These are phyloP conservation scores for Venustoraphidia nigricollis DNA, from an alignment of 2,888 invertebrate species.

Conservation along the genomic window DNA sequence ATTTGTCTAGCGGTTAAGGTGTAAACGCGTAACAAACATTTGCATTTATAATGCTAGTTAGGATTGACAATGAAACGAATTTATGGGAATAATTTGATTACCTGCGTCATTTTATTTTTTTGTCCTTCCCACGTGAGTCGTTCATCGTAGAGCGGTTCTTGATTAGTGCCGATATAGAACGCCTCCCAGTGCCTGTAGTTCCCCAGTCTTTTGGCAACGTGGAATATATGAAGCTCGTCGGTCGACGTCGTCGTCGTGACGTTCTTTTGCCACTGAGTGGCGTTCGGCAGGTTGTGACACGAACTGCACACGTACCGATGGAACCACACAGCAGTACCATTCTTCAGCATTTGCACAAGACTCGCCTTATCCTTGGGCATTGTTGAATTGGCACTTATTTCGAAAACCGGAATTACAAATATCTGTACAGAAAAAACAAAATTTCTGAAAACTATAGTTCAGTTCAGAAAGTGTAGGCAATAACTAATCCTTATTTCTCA, in stretches of 20 bases:
- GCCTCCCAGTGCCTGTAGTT: slow-evolving; percentile 18
- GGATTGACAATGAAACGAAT: too few species aligned
- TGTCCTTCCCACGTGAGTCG: slow-evolving; percentile 22
- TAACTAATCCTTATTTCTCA: too few species aligned
- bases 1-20: too few species aligned
- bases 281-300: slow-evolving; percentile 10
- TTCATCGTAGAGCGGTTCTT: slow-evolving; percentile 21
- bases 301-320: slow-evolving; percentile 16
- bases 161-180: slow-evolving; percentile 20
- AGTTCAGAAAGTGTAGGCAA: too few species aligned
- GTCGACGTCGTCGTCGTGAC: slow-evolving; percentile 10
- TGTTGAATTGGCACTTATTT: slow-evolving; percentile 10
- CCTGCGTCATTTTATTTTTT: slow-evolving; percentile 15
- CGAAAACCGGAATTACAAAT: slow-evolving; percentile 20
- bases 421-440: slow-evolving; percentile 7
- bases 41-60: too few species aligned
- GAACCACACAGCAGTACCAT: slow-evolving; percentile 17
- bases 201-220: slow-evolving; percentile 15
- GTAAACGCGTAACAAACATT: too few species aligned
- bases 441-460: too few species aligned
- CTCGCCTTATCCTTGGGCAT: slow-evolving; percentile 18
- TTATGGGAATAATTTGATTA: not conserved
- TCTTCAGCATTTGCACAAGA: slow-evolving; percentile 15
- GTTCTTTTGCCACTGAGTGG: slow-evolving; percentile 13
- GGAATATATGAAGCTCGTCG: slow-evolving; percentile 15